Conservation (phyloP, 2,797 vertebrate genomes). For the Ctenosaura bakeri region DNA sequence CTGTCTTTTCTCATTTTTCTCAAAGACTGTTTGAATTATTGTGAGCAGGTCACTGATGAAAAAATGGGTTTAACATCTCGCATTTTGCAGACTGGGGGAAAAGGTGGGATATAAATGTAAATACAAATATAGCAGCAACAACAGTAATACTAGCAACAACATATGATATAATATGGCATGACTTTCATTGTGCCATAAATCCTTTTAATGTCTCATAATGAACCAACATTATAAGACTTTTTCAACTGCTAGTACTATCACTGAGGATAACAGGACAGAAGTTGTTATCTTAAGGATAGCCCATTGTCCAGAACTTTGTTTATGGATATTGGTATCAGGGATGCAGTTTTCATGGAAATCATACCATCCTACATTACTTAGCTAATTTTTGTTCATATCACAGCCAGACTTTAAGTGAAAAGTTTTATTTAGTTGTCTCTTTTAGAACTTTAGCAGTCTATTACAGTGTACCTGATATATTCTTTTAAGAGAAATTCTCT, state of each 20-base stretch:
- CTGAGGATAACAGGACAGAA: background rate
- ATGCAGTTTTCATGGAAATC: background rate
- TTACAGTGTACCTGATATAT: background rate
- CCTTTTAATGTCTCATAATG: background rate
- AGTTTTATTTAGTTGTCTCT: slow-evolving; percentile 11
- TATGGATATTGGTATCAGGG: background rate
- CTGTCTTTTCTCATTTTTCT: background rate
- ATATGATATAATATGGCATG: background rate
- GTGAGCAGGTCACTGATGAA: background rate
- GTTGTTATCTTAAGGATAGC: background rate
- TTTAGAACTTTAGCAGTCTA: background rate
- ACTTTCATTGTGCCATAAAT: background rate
- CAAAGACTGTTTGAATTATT: background rate
- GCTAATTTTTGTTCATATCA: background rate
- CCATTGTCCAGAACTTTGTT: background rate
- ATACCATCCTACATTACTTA: fast-evolving
- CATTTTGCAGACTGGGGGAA: background rate
- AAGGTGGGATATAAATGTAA: background rate
- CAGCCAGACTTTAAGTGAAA: background rate
- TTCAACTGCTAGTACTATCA: background rate
- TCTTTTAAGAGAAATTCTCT: background rate
- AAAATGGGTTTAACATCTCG: background rate
- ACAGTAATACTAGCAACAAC: background rate
- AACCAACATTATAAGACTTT: background rate
- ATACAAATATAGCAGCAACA: background rate